A percentile compares a stretch with the other conserved stretches of the same genome.
phyloP scores from a whole-genome alignment of 1,140 invertebrate species.

The Zeugodacus cucurbitae region DNA sequence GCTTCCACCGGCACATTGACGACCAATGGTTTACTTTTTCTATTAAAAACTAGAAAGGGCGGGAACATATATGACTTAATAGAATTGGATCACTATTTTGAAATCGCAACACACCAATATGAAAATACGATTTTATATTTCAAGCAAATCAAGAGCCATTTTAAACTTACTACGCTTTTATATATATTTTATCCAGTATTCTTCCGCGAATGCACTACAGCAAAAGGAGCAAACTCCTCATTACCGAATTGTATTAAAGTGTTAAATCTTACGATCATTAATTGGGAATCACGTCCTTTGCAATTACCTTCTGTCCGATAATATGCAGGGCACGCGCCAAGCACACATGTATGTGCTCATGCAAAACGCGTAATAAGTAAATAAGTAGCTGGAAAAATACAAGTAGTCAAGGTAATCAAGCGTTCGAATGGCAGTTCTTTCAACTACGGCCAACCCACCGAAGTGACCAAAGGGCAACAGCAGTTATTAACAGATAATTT shows the following conservation, averaged over 20 bases:
- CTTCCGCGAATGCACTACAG: too few relatives aligned
- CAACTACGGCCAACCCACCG: background rate
- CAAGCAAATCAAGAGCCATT: too few relatives aligned
- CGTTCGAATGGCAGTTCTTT: background rate
- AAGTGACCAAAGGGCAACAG: constrained; percentile 18
- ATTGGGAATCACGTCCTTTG: constrained; percentile 8
- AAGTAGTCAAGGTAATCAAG: background rate
- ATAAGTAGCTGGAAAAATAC: constrained; percentile 12
- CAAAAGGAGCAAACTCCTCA: background rate
- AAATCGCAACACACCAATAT: too few relatives aligned
- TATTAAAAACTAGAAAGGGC: too few relatives aligned
- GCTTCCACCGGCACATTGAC: too few relatives aligned
- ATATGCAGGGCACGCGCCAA: background rate
- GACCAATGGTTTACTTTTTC: too few relatives aligned
- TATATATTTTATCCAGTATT: too few relatives aligned
- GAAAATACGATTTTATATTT: too few relatives aligned
- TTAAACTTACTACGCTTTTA: too few relatives aligned
- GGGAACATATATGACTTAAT: too few relatives aligned
- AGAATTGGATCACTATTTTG: too few relatives aligned
- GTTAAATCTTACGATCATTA: constrained; percentile 26
- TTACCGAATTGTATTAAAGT: constrained; percentile 2
- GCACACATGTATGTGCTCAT: background rate
- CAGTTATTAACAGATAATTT: constrained; percentile 38
- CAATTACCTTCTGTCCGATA: background rate
- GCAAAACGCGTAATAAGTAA: background rate